phyloP scores from a whole-genome alignment of 2,888 invertebrate genomes.

The Caenorhabditis doughertyi region DNA sequence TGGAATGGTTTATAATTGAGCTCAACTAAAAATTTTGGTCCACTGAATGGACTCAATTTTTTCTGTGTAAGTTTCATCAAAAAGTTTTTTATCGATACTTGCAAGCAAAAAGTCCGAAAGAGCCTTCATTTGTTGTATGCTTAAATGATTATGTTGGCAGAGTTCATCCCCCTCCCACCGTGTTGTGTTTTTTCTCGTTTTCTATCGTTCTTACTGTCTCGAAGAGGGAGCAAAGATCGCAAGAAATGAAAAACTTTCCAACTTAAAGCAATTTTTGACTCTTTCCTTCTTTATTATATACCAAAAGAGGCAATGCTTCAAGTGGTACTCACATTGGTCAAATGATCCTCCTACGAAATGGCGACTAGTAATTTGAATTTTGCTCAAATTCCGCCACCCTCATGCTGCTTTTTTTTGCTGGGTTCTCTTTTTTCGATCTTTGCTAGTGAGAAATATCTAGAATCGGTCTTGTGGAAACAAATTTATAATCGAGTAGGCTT shows the following conservation, averaged over 20 bases:
- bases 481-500: conserved; percentile 63
- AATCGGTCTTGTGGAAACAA: conserved; percentile 61
- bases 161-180: conserved; percentile 40
- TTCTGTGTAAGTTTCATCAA: conserved; percentile 44
- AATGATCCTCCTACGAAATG: conserved; percentile 29
- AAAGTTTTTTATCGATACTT: conserved; percentile 15
- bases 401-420: conserved; percentile 9
- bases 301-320: conserved; percentile 14
- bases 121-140: conserved; percentile 44
- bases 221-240: conserved; percentile 41
- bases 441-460: conserved; percentile 30
- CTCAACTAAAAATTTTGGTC: neutral
- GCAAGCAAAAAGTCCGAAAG: conserved; percentile 23
- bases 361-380: conserved; percentile 28
- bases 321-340: conserved; percentile 50
- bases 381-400: conserved; percentile 41
- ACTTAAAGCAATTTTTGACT: neutral
- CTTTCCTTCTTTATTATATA: neutral
- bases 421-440: conserved; percentile 33
- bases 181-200: conserved; percentile 39
- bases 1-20: neutral
- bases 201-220: conserved; percentile 21
- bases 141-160: conserved; percentile 55
- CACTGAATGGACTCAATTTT: conserved; percentile 57
- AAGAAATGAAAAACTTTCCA: conserved; percentile 12